Conservation (phyloP, 2,888 invertebrate genomes). For the Artemia sinica region DNA sequence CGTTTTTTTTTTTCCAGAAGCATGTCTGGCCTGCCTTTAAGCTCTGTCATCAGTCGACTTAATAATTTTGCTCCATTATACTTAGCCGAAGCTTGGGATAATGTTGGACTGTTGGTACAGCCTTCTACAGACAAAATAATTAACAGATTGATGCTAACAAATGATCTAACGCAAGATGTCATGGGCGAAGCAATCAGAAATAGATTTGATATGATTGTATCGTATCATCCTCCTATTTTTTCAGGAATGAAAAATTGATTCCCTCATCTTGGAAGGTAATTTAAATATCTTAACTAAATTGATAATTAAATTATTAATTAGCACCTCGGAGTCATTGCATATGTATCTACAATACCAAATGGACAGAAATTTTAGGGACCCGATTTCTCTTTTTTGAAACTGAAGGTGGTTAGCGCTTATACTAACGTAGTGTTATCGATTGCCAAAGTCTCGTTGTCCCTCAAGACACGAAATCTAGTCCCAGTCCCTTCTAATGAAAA, state of each 20-base stretch:
- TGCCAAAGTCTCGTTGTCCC: too few species aligned
- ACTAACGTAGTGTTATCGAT: too few species aligned
- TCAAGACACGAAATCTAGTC: too few species aligned
- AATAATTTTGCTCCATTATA: constrained; percentile 49
- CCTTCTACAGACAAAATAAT: constrained; percentile 44
- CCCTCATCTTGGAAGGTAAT: constrained; percentile 46
- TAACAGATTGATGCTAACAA: constrained; percentile 58
- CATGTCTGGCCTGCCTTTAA: constrained; percentile 26
- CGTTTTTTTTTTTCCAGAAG: neutral
- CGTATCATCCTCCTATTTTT: constrained; percentile 94
- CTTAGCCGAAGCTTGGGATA: constrained; percentile 77
- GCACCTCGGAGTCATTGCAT: neutral
- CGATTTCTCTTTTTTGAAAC: too few species aligned
- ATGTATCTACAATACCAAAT: constrained; percentile 16
- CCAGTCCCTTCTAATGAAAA: too few species aligned
- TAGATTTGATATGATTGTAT: constrained; percentile 58
- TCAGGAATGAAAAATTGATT: constrained; percentile 58
- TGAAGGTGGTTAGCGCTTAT: too few species aligned
- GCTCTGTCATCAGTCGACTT: constrained; percentile 32
- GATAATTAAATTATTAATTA: neutral
- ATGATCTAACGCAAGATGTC: constrained; percentile 77
- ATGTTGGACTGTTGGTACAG: constrained; percentile 77
- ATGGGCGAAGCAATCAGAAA: constrained; percentile 55
- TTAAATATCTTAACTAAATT: constrained; percentile 17
- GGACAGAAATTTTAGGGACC: too few species aligned